phyloP scores from a whole-genome alignment of 1,140 invertebrate species.

The Colletes latitarsis region DNA sequence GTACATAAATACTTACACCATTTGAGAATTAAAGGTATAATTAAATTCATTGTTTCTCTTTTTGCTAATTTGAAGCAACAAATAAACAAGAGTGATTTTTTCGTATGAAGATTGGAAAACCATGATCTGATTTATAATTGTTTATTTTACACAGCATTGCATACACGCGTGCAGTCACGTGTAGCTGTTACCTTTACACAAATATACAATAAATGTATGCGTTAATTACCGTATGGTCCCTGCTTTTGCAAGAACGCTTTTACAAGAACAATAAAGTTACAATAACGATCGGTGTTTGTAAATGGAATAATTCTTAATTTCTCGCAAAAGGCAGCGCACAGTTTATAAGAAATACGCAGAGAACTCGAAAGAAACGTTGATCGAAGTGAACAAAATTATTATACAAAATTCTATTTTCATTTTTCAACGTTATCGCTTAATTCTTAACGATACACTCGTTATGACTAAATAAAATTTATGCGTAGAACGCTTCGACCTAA shows the following conservation, averaged over 20 bases:
- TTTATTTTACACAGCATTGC: constrained; percentile 46
- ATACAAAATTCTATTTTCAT: neutral
- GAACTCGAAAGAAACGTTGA: neutral
- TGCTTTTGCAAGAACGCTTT: constrained; percentile 30
- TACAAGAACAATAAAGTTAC: constrained; percentile 11
- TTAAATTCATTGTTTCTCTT: too few species aligned
- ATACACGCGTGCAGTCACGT: neutral
- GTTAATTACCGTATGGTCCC: constrained; percentile 10
- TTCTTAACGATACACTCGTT: neutral
- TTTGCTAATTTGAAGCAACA: too few species aligned
- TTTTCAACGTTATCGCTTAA: neutral
- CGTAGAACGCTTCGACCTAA: neutral
- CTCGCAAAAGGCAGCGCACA: neutral
- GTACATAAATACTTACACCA: too few species aligned
- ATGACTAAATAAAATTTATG: neutral
- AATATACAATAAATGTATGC: constrained; percentile 45
- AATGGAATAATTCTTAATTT: neutral
- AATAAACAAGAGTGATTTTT: too few species aligned
- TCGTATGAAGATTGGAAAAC: too few species aligned
- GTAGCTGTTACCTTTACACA: constrained; percentile 27
- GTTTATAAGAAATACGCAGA: neutral
- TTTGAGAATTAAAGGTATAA: too few species aligned
- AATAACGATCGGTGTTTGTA: neutral
- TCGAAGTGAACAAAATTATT: neutral
- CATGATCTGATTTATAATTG: neutral